phyloP scores from a whole-genome alignment of 2,113 vertebrate genomes.

The Felis catus region DNA sequence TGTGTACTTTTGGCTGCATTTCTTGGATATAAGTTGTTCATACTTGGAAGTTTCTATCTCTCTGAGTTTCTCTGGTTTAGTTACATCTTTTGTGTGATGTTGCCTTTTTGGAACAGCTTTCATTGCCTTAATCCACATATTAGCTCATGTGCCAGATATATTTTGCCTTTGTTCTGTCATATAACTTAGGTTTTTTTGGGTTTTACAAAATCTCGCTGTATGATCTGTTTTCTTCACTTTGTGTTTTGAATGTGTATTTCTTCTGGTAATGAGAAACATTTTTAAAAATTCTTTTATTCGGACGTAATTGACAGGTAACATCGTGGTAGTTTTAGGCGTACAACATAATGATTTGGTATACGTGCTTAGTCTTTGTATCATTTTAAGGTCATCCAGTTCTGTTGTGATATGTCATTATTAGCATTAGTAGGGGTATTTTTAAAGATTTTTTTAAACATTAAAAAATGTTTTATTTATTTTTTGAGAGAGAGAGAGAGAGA shows the following conservation, averaged over 20 bases:
- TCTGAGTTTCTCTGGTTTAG: background rate
- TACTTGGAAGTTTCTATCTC: background rate
- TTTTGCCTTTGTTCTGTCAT: background rate
- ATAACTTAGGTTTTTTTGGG: background rate
- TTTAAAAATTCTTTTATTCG: background rate
- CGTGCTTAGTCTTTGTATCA: background rate
- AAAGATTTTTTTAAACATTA: no score
- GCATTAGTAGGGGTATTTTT: no score
- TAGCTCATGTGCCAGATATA: background rate
- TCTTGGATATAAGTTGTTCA: background rate
- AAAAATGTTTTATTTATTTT: no score
- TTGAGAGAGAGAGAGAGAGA: no score
- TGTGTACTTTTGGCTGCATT: background rate
- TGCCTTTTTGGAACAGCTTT: background rate
- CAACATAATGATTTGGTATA: background rate
- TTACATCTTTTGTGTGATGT: background rate
- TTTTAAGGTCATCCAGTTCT: background rate
- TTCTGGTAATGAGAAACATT: background rate
- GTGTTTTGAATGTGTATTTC: background rate
- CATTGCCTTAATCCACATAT: background rate
- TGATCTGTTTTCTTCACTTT: background rate
- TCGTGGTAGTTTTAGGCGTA: background rate
- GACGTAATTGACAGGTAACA: background rate
- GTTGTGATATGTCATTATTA: accelerated
- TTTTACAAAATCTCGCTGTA: background rate